These are phyloP conservation scores for Tetramorium simillimum DNA, from an alignment of 1,140 invertebrate genomes.

Conservation along the genomic window DNA sequence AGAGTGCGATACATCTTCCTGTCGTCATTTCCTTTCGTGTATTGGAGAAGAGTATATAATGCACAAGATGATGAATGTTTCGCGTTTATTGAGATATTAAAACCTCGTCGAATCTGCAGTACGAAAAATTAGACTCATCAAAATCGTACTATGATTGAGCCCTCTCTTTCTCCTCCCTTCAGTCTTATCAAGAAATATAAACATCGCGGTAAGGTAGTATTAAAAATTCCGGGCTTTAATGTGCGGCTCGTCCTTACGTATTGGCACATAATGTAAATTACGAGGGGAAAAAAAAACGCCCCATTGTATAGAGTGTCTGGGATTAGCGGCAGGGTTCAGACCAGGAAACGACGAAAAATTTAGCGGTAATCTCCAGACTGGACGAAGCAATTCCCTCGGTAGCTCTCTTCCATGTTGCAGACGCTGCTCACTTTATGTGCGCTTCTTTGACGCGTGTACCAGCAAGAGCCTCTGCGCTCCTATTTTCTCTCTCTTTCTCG, in stretches of 20 bases:
- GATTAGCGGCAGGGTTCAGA: constrained; percentile 58
- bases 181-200: background rate
- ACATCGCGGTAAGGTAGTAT: background rate
- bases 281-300: constrained; percentile 47
- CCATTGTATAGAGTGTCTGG: constrained; percentile 45
- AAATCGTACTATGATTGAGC: background rate
- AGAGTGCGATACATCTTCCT: background rate
- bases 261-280: constrained; percentile 62
- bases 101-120: background rate
- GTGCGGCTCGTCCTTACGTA: constrained; percentile 22
- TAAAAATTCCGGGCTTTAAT: constrained; percentile 28
- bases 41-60: background rate
- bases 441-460: constrained; percentile 76
- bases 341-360: constrained; percentile 78
- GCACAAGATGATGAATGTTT: constrained; percentile 10
- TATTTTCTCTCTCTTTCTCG: constrained; percentile 5
- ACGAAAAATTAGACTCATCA: background rate
- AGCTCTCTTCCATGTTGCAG: constrained; percentile 54
- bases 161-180: background rate
- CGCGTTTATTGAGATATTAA: background rate
- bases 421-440: constrained; percentile 80
- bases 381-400: constrained; percentile 75
- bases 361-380: constrained; percentile 76
- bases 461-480: constrained; percentile 42
- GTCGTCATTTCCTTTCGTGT: background rate